Evolutionary conservation across 2,113 vertebrate genomes (phyloP), one percentile per base, ranked within the genome.

Genomic region (Ophthalmolycus amberensis): DNA sequence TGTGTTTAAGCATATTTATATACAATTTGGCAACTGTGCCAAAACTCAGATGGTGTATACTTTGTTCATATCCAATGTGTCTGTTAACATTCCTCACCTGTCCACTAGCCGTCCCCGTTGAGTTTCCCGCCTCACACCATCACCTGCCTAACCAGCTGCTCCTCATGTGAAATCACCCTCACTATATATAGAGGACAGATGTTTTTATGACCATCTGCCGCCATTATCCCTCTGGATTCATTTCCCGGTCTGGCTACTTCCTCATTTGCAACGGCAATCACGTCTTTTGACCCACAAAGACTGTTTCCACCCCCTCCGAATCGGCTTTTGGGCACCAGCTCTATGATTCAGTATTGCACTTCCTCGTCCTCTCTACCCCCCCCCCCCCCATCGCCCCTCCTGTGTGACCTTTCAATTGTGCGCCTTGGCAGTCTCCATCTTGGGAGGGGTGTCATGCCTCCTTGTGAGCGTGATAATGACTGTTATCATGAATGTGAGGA

Each of bases 361-460:
- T 79, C 80, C 69, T 77, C 46, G 3, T 82, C 62, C 50, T 32
- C 40, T 67, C 63, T 58, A 6, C 46, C 71, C 74, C 60, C 4
- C 44, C 71, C 69, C 27, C n/a, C 65, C 44, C 74, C 5, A 66
- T 42, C 6, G 58, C 42, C 59, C 85, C 87, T 80, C 72, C 84
- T 77, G 85, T 11, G 71, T 89, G 87, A 91, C 91, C 89, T 91
- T 89, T 93, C 54, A 63, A 56, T 54, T 14, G 69, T 52, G 3
- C 44, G 75, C 42, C 75, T 77, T 79, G 74, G 75, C 80, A 66
- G 71, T 77, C 76, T 82, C 68, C 64, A 59, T 91, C 74, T 85
- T 79, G 72, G 71, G 63, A 78, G 85, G 80, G 83, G 66, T 78
- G 81, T 58, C 76, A 67, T 71, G 64, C 69, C 83, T 79, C 83